These are phyloP conservation scores for Nomada fucata DNA, from an alignment of 2,888 invertebrate genomes.

Conservation along the genomic window DNA sequence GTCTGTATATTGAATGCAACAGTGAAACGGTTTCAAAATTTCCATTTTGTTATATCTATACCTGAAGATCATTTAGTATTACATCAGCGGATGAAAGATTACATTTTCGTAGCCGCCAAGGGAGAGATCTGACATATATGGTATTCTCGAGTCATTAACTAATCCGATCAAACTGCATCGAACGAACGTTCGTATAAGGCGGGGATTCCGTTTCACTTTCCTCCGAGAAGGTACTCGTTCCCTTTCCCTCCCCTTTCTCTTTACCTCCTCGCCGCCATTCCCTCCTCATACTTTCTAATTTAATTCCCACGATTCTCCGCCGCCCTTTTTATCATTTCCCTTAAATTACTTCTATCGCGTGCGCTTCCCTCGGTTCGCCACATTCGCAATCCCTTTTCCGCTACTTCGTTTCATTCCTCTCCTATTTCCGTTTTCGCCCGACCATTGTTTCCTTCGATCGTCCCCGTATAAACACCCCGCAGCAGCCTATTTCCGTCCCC, in stretches of 20 bases:
- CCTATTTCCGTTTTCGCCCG: not conserved
- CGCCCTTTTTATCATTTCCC: not conserved
- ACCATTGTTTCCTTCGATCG: conserved; percentile 33
- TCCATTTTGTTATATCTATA: not conserved
- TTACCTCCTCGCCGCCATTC: conserved; percentile 10
- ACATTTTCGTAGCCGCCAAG: conserved; percentile 49
- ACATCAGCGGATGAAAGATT: conserved; percentile 20
- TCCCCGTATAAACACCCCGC: conserved; percentile 24
- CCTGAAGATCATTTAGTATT: not conserved
- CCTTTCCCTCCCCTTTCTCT: not conserved
- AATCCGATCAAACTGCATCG: conserved; percentile 78
- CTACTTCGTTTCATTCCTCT: not conserved
- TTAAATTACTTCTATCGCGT: not conserved
- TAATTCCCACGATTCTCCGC: not conserved
- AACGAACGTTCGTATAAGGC: conserved; percentile 37
- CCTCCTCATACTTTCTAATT: not conserved
- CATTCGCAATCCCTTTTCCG: not conserved
- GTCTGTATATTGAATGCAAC: no score
- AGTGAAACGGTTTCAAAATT: no score
- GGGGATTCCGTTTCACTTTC: conserved; percentile 44
- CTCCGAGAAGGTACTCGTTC: conserved; percentile 29
- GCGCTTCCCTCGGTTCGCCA: not conserved
- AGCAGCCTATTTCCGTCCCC: not conserved
- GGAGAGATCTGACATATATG: conserved; percentile 38
- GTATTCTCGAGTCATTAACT: conserved; percentile 74